Evolutionary conservation across 2,888 invertebrate species (phyloP), one percentile per base, ranked within the genome.

Genomic region (Phalera bucephala): DNA sequence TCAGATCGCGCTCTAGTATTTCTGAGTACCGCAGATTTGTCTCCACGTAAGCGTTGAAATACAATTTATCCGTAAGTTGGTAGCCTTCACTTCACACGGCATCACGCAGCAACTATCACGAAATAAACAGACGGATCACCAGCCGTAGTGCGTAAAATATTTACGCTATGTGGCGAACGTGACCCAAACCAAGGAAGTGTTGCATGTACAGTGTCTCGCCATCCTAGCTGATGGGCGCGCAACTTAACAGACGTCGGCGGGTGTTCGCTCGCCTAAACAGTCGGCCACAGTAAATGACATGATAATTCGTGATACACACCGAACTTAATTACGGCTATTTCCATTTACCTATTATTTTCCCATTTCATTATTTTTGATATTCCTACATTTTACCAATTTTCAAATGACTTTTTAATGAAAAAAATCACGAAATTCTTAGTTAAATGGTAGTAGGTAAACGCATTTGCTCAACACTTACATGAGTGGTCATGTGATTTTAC

Each of bases 21-120:
- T 29, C 45, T 56, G 53, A 38, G 3, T 36, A 41, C 46, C 35
- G 43, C 53, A 57, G 40, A 37, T 20, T 21, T 43, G 34, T 32
- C 31, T 49, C 36, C 28, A 33, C 39, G 32, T 26, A 56, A 57
- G 54, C 50, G 29, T 53, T 40, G 40, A 45, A 45, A 45, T 52
- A 52, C 40, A 44, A 53, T 50, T 49, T 57, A 46, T 50, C 37
- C 50, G 44, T 57, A 57, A 19, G 38, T 44, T 42, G 38, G 40
- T 40, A 40, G 45, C 58, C 50, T 45, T 40, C 37, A 37, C 32
- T 49, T 46, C 33, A 38, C 45, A 40, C 41, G n/a, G n/a, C 32
- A 19, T 39, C 35, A 41, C 36, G 41, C 32, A 40, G 38, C 50
- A 56, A 51, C 54, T 58, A 48, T 40, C 58, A 54, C 54, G 8